Evolutionary conservation across 2,888 invertebrate species (phyloP).

Genomic region (Drosophila rellima): DNA sequence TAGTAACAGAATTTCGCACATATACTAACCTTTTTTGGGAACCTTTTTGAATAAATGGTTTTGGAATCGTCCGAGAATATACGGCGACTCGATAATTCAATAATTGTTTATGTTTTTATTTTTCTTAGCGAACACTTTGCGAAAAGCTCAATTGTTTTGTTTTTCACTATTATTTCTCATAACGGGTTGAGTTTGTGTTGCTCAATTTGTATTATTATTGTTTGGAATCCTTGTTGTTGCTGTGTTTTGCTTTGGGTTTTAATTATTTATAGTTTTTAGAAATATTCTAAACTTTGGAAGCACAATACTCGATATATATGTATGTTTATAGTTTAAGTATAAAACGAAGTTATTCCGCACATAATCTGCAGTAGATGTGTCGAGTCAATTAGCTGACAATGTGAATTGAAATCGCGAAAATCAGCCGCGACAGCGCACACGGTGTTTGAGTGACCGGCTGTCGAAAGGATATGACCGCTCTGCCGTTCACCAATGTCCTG

Average conservation of each 20-base stretch:
- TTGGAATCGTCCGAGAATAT: constrained; percentile 27
- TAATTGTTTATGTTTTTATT: background rate
- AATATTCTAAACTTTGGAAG: constrained; percentile 30
- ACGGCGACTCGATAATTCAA: constrained; percentile 7
- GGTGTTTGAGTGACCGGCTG: constrained; percentile 75
- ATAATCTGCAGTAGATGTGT: constrained; percentile 10
- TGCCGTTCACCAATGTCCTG: constrained; percentile 73
- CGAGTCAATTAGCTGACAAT: constrained; percentile 31
- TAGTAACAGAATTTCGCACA: background rate
- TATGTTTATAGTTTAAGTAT: constrained; percentile 11
- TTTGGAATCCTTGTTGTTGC: constrained; percentile 10
- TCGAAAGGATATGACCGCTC: constrained; percentile 82
- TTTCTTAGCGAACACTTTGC: constrained; percentile 1
- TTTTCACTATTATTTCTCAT: constrained; percentile 4
- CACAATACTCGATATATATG: constrained; percentile 23
- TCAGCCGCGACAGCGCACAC: constrained; percentile 58
- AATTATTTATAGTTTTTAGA: constrained; percentile 1
- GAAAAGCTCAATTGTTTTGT: constrained; percentile 6
- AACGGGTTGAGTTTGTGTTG: constrained; percentile 2
- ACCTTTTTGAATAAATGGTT: constrained; percentile 30
- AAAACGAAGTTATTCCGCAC: constrained; percentile 22
- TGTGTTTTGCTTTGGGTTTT: background rate
- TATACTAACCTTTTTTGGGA: constrained; percentile 47
- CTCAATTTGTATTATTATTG: constrained; percentile 14
- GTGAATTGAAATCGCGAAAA: constrained; percentile 47